Conservation (phyloP, 2,113 vertebrate species). For the Ctenodactylus gundi region DNA sequence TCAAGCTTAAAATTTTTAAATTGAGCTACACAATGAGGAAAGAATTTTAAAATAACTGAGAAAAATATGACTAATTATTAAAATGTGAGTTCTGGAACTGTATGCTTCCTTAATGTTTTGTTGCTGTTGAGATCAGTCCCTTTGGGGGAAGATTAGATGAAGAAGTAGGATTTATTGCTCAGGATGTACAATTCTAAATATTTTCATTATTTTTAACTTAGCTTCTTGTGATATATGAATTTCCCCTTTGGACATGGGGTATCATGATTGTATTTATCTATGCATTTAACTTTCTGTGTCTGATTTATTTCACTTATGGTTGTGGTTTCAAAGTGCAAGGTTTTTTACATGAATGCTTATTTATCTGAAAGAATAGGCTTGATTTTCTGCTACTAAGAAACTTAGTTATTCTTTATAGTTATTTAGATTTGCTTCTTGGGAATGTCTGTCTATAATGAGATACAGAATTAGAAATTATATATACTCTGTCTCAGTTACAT, state of each 20-base stretch:
- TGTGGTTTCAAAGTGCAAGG: too few relatives aligned
- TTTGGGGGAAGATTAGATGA: not conserved
- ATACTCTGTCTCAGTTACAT: not conserved
- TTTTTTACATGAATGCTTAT: too few relatives aligned
- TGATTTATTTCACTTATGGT: too few relatives aligned
- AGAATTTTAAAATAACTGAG: slow-evolving; percentile 20
- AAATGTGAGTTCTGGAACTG: not conserved
- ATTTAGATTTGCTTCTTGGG: too few relatives aligned
- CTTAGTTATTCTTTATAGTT: too few relatives aligned
- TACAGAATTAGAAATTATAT: not conserved
- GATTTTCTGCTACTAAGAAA: too few relatives aligned
- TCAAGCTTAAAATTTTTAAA: not conserved
- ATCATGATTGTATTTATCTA: slow-evolving; percentile 48
- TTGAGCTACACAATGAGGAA: not conserved
- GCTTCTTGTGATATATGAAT: slow-evolving; percentile 12
- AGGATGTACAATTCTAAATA: not conserved
- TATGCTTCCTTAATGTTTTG: not conserved
- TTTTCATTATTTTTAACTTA: slow-evolving; percentile 30
- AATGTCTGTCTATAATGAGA: too few relatives aligned
- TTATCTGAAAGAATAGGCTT: too few relatives aligned
- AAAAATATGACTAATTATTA: slow-evolving; percentile 5
- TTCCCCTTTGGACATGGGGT: slow-evolving; percentile 20
- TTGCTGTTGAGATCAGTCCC: not conserved
- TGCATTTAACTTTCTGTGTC: too few relatives aligned
- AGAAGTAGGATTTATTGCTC: not conserved